phyloP scores from a whole-genome alignment of 2,113 vertebrate species.

The Sceloporus tristichus region DNA sequence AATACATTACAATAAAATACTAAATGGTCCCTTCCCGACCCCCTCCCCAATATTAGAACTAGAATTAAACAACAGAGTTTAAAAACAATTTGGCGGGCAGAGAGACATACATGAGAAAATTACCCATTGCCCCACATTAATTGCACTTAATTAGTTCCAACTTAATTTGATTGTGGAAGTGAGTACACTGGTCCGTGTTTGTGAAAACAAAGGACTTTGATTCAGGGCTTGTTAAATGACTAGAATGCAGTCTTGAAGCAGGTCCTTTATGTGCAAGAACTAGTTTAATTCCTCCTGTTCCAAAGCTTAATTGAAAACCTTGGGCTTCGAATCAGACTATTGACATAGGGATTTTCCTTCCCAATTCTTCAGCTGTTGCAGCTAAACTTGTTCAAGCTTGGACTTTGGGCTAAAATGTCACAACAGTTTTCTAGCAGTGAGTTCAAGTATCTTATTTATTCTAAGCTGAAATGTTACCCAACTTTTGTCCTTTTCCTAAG shows the following conservation, averaged over 20 bases:
- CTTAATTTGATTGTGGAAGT: background rate
- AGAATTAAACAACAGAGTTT: too few species aligned
- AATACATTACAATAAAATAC: too few species aligned
- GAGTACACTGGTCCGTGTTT: background rate
- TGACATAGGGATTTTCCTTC: background rate
- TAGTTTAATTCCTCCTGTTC: background rate
- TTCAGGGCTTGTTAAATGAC: background rate
- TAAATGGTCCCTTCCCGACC: too few species aligned
- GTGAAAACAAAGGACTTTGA: background rate
- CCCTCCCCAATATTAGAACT: too few species aligned
- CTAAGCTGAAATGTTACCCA: background rate
- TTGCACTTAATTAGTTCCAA: background rate
- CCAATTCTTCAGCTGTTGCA: background rate
- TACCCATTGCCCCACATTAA: too few species aligned
- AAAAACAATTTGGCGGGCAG: too few species aligned
- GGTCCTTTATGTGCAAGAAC: background rate
- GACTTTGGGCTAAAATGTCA: background rate
- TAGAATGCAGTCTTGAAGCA: background rate
- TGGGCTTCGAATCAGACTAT: background rate
- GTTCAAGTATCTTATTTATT: background rate
- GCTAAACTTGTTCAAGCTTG: background rate
- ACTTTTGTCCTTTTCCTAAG: constrained; percentile 9
- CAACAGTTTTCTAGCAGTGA: background rate
- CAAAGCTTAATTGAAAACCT: background rate
- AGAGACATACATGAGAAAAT: too few species aligned